A percentile compares a stretch with the other conserved stretches of the same genome.
Conservation (phyloP, 2,113 vertebrate species). For the Laticauda laticaudata region DNA sequence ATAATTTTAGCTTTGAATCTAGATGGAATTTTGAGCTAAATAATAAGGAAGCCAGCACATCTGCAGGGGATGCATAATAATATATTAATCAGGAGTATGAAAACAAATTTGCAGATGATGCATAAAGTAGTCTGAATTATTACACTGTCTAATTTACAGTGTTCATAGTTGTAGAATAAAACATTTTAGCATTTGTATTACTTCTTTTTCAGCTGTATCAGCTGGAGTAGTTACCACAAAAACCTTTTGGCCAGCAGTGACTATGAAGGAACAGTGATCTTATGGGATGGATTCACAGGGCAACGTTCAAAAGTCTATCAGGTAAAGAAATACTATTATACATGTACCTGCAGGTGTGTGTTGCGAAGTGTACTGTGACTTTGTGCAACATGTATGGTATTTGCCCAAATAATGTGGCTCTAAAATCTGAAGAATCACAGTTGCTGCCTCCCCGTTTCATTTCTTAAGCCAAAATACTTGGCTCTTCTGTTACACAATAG, state of each 20-base stretch:
- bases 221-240: constrained; percentile 99
- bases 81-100: neutral
- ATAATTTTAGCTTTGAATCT: neutral
- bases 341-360: neutral
- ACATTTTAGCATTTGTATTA: constrained; percentile 6
- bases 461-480: neutral
- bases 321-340: constrained; percentile 69
- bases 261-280: constrained; percentile 97
- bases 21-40: neutral
- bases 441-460: neutral
- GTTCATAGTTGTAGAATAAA: constrained; percentile 2
- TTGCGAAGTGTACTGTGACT: neutral
- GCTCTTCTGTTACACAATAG: neutral
- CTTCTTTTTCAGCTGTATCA: constrained; percentile 90
- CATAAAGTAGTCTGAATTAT: neutral
- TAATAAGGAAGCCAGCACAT: neutral
- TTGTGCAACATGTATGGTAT: neutral
- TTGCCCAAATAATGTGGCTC: neutral
- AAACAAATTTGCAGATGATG: neutral
- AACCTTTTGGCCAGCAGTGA: constrained; percentile 98
- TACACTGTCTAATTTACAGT: neutral
- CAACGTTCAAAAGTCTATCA: constrained; percentile 98
- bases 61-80: neutral
- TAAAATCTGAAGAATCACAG: neutral
- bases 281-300: constrained; percentile 98